Base-by-base conservation (phyloP, 2,888 invertebrate species). In the Leucozona laternaria region DNA sequence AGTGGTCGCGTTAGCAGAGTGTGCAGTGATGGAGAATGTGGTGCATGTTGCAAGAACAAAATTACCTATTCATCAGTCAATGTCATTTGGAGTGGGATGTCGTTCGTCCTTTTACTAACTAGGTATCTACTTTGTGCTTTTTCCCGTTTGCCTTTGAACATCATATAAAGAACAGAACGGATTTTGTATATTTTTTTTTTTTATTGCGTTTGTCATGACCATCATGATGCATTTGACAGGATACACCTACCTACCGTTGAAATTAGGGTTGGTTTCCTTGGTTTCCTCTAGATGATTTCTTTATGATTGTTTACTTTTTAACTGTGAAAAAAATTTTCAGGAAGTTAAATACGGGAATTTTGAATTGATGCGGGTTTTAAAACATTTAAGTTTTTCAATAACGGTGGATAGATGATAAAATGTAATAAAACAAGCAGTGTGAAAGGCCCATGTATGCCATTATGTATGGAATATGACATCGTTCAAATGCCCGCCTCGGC, bases 31-130 rank as follows among this genome's bases (percentile, higher is more conserved):
- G 68, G 37, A 37, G 53, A 50, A 68, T 68, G 48, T 66, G 48
- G 31, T 66, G 34, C 48, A 77, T 73, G 85, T 45, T 57, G 71
- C 72, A 70, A 70, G 31, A 53, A 28, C 78, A 68, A 75, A 86
- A 82, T 86, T 82, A 82, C 82, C 82, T 82, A 86, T 82, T 86
- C 86, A 86, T 86, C 86, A 86, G 82, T 86, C 86, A 86, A 82
- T 86, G 86, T 86, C 86, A 82, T 78, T 86, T 81, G 62, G 78
- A 78, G 78, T 78, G 45, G 40, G 48, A 68, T 68, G 73, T 70
- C 73, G 70, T 82, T 70, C 73, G 70, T 82, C 79, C 78, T 71
- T 75, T 75, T 62, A 25, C 53, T 71, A 76, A 40, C 40, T 40
- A n/a, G n/a, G n/a, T n/a, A 75, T 31, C 84, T 64, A 72, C 71